Evolutionary conservation across 37 sponge, comb jelly and placozoan species (phyloP), one percentile per base, ranked within the genome.

Genomic region (Chondrosia reniformis): DNA sequence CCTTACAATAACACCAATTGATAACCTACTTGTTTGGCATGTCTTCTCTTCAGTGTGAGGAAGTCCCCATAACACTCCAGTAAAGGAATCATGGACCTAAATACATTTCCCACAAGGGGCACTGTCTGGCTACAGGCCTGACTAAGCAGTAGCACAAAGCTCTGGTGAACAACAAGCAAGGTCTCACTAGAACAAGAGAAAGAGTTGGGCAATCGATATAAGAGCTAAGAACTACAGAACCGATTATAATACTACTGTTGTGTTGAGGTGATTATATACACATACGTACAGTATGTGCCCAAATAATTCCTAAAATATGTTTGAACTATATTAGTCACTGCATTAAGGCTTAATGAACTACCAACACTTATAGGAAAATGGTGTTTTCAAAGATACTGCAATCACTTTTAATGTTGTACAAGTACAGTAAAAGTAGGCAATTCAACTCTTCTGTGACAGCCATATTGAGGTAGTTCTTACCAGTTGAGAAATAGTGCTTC

Each of bases 401-500:
- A n/a, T n/a, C n/a, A n/a, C n/a, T n/a, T n/a, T n/a, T n/a, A n/a
- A n/a, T n/a, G n/a, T n/a, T n/a, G n/a, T n/a, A n/a, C n/a, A n/a
- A n/a, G n/a, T n/a, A n/a, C n/a, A n/a, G n/a, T n/a, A n/a, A n/a
- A n/a, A n/a, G n/a, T n/a, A n/a, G n/a, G n/a, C n/a, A n/a, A n/a
- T n/a, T n/a, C n/a, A n/a, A n/a, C n/a, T n/a, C n/a, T n/a, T n/a
- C n/a, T n/a, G n/a, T n/a, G n/a, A n/a, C n/a, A n/a, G n/a, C n/a
- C n/a, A n/a, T n/a, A n/a, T n/a, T n/a, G n/a, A n/a, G n/a, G n/a
- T n/a, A 56, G 58, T 3, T 0, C 81, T 74, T 27, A 88, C 88
- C 88, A 79, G 84, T 88, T 88, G 30, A 83, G 72, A 76, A 88
- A 88, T 2, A 88, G 74, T 66, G 74, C 9, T 13, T 88, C 62